Conservation (phyloP, 2,113 vertebrate species). For the Macrotus californicus region DNA sequence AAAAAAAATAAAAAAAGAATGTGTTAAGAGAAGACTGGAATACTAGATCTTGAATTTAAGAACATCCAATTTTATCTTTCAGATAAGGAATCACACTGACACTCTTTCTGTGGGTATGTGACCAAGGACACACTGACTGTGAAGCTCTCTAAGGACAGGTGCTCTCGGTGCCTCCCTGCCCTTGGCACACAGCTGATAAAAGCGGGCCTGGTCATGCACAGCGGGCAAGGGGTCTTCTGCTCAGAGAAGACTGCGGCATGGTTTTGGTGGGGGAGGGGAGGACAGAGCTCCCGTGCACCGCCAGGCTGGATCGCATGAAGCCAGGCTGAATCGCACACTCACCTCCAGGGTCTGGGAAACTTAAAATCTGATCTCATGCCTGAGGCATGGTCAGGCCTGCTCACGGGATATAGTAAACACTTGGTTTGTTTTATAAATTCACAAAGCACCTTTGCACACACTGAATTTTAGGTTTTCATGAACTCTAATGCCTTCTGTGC, state of each 20-base stretch:
- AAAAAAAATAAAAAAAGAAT: too few species aligned
- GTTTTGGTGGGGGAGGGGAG: too few species aligned
- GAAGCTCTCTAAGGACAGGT: background rate
- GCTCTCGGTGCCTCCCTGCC: background rate
- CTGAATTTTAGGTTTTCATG: background rate
- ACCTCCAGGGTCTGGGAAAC: background rate
- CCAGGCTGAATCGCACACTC: background rate
- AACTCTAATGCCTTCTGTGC: background rate
- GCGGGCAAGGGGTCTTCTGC: background rate
- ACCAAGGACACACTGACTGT: background rate
- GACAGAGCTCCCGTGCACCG: rapidly evolving
- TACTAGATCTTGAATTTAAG: background rate
- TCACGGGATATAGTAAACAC: background rate
- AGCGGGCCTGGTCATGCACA: background rate
- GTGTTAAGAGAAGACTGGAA: background rate
- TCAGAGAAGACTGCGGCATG: background rate
- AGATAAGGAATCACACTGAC: background rate
- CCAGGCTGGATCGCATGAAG: background rate
- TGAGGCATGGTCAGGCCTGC: background rate
- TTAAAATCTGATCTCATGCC: background rate
- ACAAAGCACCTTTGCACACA: background rate
- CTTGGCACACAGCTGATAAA: background rate
- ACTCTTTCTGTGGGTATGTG: background rate
- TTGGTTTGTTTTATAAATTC: background rate
- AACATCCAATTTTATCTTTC: background rate